Base-by-base conservation (phyloP, 1,140 invertebrate genomes). In the Cyphomyrmex costatus region DNA sequence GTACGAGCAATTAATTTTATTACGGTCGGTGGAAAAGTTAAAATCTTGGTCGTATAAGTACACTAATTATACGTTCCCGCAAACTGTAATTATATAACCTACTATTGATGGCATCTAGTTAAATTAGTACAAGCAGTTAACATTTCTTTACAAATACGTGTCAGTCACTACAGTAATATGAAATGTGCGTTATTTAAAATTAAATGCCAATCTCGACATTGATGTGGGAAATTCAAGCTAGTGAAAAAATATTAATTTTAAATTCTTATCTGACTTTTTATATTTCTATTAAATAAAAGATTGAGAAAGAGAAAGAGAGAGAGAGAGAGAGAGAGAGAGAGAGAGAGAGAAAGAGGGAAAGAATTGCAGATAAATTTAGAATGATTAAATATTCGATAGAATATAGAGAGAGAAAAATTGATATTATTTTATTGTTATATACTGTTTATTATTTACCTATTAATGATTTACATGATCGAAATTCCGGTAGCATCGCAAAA, bases 241-340 rank as follows among this genome's bases (percentile, higher is more conserved):
- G 5, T 24, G 1, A 21, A 49, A 46, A 68, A 68, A 46, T 19
- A 12, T 74, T 74, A 53, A 53, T 33, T 58, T 58, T 49, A 49
- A 49, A 49, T 14, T 36, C n/a, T 58, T 0, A 2, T 56, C 49
- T n/a, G 7, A 1, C 10, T 58, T 74, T 36, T 74, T 12, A 33
- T 7, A 21, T 36, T 74, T 74, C 33, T 73, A 73, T 30, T 51
- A n/a, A 71, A 30, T 19, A 56, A 56, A 73, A 12, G 16, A 73
- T 56, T 49, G n/a, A n/a, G n/a, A n/a, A n/a, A n/a, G n/a, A n/a
- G n/a, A n/a, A n/a, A n/a, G n/a, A n/a, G n/a, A n/a, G n/a, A n/a
- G n/a, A n/a, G n/a, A n/a, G n/a, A n/a, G n/a, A n/a, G n/a, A n/a
- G n/a, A n/a, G n/a, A n/a, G n/a, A n/a, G n/a, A n/a, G n/a, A n/a